Conservation (phyloP, 2,113 vertebrate species). For the Stegastes partitus region DNA sequence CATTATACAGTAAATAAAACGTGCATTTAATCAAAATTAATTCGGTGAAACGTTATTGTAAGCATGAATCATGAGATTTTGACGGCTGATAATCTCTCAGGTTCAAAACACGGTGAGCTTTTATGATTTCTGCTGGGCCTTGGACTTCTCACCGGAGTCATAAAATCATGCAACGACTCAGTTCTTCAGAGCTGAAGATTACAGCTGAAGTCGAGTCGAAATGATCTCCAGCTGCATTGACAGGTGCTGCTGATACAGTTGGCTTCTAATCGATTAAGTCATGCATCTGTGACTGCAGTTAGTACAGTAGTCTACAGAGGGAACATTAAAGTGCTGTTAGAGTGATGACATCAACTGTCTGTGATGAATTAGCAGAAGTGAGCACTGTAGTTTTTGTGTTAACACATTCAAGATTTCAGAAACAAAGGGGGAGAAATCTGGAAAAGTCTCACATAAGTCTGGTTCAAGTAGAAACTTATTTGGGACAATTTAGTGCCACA, state of each 20-base stretch:
- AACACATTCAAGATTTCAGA: background rate
- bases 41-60: background rate
- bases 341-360: background rate
- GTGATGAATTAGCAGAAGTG: slow-evolving; percentile 14
- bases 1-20: background rate
- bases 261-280: background rate
- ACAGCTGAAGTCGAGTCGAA: background rate
- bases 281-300: slow-evolving; percentile 8
- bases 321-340: slow-evolving; percentile 7
- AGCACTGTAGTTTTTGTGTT: background rate
- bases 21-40: background rate
- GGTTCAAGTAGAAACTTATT: background rate
- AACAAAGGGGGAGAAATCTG: background rate
- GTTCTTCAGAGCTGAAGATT: background rate
- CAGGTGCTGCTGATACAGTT: background rate
- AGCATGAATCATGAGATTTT: background rate
- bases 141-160: slow-evolving; percentile 4
- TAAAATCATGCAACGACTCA: background rate
- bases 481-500: background rate
- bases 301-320: slow-evolving; percentile 4
- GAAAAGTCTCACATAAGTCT: background rate
- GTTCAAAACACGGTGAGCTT: background rate
- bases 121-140: background rate
- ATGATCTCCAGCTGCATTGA: no score
- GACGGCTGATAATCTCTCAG: no score